Evolutionary conservation across 2,888 invertebrate species (phyloP).

Genomic region (Cosmia pyralina): DNA sequence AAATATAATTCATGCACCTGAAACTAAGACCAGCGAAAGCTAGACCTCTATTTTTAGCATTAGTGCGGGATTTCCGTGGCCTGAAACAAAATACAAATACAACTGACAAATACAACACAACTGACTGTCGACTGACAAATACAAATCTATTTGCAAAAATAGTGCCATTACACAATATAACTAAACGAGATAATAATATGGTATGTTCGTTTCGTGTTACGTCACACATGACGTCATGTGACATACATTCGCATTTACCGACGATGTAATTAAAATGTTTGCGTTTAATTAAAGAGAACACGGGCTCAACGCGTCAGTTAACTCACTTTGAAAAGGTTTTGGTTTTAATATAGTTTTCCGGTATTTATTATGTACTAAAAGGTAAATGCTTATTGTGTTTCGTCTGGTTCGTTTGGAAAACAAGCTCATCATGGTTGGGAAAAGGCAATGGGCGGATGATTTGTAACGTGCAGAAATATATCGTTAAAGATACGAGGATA

Average conservation of each 20-base stretch:
- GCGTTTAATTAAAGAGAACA: conserved; percentile 52
- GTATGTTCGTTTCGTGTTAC: conserved; percentile 27
- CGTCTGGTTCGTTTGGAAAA: not conserved
- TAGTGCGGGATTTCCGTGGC: not conserved
- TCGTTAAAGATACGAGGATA: not conserved
- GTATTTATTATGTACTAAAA: conserved; percentile 15
- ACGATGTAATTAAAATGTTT: conserved; percentile 55
- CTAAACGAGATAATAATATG: conserved; percentile 13
- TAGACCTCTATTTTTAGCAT: not conserved
- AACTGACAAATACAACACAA: no score
- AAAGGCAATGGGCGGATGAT: not conserved
- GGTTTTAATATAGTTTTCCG: conserved; percentile 34
- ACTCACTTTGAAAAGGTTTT: conserved; percentile 27
- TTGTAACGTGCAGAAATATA: not conserved
- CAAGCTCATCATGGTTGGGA: not conserved
- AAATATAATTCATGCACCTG: no score
- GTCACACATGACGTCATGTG: conserved; percentile 25
- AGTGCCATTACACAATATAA: conserved; percentile 1
- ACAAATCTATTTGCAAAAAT: conserved; percentile 4
- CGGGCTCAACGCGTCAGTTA: conserved; percentile 20
- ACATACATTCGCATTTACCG: conserved; percentile 36
- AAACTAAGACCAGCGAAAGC: no score
- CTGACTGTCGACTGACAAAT: no score
- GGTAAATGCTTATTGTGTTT: not conserved
- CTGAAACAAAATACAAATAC: not conserved